These are phyloP conservation scores for Erpetoichthys calabaricus DNA, from an alignment of 2,797 vertebrate species.

Conservation along the genomic window DNA sequence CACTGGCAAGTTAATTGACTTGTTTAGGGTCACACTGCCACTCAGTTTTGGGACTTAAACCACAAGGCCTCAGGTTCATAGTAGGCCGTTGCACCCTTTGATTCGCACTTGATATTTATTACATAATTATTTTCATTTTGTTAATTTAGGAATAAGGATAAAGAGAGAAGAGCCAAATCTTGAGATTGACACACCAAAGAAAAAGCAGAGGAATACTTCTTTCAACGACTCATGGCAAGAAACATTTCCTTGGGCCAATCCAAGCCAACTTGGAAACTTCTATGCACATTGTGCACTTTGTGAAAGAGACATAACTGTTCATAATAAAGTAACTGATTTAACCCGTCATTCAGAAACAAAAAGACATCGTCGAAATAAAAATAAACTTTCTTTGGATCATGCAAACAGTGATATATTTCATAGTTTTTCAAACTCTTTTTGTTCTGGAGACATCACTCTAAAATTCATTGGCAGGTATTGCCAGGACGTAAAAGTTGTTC, in stretches of 20 bases:
- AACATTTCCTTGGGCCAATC: constrained; percentile 29
- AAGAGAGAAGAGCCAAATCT: constrained; percentile 11
- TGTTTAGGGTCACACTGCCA: too few species aligned
- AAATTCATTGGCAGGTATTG: constrained; percentile 38
- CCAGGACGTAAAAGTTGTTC: constrained; percentile 4
- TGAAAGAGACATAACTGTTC: constrained; percentile 25
- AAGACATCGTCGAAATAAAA: constrained; percentile 21
- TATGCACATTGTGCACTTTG: constrained; percentile 43
- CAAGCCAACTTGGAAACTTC: constrained; percentile 30
- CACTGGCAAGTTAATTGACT: too few species aligned
- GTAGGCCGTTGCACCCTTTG: too few species aligned
- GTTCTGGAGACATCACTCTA: constrained; percentile 29
- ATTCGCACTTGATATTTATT: too few species aligned
- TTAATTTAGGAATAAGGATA: constrained; percentile 13
- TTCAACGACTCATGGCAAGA: constrained; percentile 33
- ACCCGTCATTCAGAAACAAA: constrained; percentile 30
- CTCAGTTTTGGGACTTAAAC: too few species aligned
- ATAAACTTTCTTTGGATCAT: background rate
- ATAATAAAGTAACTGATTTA: constrained; percentile 29
- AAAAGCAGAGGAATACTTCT: constrained; percentile 13
- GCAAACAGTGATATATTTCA: background rate
- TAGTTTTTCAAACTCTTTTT: constrained; percentile 3
- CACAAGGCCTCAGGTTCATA: too few species aligned
- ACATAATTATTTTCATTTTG: background rate
- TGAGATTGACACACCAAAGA: constrained; percentile 8